Evolutionary conservation across 23 tunicate genomes (phyloP).

Genomic region (Pegea sp.): DNA sequence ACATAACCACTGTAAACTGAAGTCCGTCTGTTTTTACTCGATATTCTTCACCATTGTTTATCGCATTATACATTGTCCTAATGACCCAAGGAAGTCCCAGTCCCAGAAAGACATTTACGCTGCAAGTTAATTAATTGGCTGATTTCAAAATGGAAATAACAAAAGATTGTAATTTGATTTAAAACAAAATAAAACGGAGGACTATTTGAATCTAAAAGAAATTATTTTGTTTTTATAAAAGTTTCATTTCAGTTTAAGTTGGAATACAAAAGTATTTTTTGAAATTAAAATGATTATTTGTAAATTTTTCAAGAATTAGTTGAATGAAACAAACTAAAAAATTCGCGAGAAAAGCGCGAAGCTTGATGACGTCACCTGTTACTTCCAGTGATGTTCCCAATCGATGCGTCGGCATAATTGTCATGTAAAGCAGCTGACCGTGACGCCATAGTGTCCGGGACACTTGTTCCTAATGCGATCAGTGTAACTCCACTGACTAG

Average conservation of each 20-base stretch:
- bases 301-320: no score
- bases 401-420: slow-evolving; percentile 40
- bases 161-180: no score
- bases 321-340: no score
- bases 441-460: slow-evolving; percentile 53
- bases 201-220: no score
- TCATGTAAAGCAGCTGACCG: slow-evolving; percentile 55
- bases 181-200: no score
- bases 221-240: no score
- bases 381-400: slow-evolving; percentile 64
- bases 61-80: slow-evolving; percentile 10
- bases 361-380: slow-evolving; percentile 33
- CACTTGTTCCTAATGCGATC: slow-evolving; percentile 52
- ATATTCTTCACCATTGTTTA: slow-evolving; percentile 8
- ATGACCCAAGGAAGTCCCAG: slow-evolving; percentile 55
- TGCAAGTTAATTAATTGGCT: slow-evolving; percentile 6
- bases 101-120: slow-evolving; percentile 51
- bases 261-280: no score
- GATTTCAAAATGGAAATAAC: no score
- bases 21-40: slow-evolving; percentile 17
- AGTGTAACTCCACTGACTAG: slow-evolving; percentile 45
- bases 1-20: slow-evolving; percentile 24
- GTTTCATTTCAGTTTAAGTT: no score
- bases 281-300: no score
- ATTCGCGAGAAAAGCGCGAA: no score